A percentile compares a stretch with the other conserved stretches of the same genome.
phyloP scores from a whole-genome alignment of 2,113 vertebrate genomes.

The Rhinopomastus cyanomelas region DNA sequence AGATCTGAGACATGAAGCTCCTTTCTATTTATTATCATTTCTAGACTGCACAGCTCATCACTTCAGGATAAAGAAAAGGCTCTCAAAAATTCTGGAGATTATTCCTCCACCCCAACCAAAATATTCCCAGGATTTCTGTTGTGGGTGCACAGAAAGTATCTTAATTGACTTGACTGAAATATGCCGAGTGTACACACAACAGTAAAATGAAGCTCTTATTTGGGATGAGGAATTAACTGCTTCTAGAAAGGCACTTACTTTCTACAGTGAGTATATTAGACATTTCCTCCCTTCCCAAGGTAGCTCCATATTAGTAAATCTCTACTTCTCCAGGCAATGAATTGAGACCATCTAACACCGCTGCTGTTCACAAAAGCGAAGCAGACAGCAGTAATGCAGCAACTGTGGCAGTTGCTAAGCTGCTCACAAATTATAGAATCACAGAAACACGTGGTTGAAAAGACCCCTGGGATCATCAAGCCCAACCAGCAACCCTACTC shows the following conservation, averaged over 20 bases:
- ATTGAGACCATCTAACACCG: not conserved
- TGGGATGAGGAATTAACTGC: not conserved
- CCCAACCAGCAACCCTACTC: too few relatives aligned
- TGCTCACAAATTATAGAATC: not conserved
- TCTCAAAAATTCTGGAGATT: not conserved
- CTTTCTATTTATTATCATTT: not conserved
- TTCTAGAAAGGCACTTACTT: not conserved
- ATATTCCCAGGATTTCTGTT: not conserved
- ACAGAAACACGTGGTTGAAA: too few relatives aligned
- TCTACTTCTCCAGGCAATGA: not conserved
- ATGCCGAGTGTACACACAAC: not conserved
- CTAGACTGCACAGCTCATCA: not conserved
- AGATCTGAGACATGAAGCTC: not conserved
- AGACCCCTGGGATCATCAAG: too few relatives aligned
- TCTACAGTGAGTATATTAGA: not conserved
- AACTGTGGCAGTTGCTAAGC: not conserved
- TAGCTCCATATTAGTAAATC: not conserved
- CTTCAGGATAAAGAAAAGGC: not conserved
- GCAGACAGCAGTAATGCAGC: not conserved
- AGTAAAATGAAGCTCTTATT: not conserved
- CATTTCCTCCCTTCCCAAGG: not conserved
- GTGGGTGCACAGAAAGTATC: not conserved
- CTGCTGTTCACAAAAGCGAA: not conserved
- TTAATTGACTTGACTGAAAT: not conserved
- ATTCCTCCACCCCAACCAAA: not conserved